Evolutionary conservation across 2,888 invertebrate genomes (phyloP).

Genomic region (Scaptomyza reducta): DNA sequence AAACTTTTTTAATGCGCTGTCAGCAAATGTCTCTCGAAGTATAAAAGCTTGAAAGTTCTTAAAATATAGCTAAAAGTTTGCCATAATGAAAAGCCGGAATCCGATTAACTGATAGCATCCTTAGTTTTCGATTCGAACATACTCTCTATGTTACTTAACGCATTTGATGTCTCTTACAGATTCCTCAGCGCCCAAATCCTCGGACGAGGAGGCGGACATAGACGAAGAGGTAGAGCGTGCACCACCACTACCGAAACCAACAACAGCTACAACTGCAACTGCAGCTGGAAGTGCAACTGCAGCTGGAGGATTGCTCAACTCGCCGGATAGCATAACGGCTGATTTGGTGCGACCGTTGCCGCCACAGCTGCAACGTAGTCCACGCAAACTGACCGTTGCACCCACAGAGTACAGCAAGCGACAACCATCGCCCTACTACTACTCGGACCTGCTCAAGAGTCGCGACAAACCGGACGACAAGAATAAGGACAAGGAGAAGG

Average conservation of each 20-base stretch:
- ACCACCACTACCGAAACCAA: constrained; percentile 8
- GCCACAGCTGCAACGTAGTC: constrained; percentile 82
- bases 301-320: constrained; percentile 87
- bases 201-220: constrained; percentile 85
- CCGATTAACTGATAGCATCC: background rate
- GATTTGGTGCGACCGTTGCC: constrained; percentile 85
- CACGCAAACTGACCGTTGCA: constrained; percentile 81
- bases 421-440: constrained; percentile 93
- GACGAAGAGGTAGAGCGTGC: constrained; percentile 63
- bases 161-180: constrained; percentile 73
- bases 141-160: no score
- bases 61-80: background rate
- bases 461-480: constrained; percentile 53
- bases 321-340: constrained; percentile 88
- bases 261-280: constrained; percentile 21
- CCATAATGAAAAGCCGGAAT: background rate
- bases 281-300: constrained; percentile 14
- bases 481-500: constrained; percentile 58
- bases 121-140: no score
- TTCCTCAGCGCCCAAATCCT: constrained; percentile 85
- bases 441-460: constrained; percentile 89
- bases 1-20: background rate
- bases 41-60: background rate
- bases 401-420: constrained; percentile 85
- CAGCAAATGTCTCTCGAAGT: background rate